A percentile compares a stretch with the other conserved stretches of the same genome.
Conservation (phyloP, 1,140 invertebrate genomes). For the Drosophila jambulina region DNA sequence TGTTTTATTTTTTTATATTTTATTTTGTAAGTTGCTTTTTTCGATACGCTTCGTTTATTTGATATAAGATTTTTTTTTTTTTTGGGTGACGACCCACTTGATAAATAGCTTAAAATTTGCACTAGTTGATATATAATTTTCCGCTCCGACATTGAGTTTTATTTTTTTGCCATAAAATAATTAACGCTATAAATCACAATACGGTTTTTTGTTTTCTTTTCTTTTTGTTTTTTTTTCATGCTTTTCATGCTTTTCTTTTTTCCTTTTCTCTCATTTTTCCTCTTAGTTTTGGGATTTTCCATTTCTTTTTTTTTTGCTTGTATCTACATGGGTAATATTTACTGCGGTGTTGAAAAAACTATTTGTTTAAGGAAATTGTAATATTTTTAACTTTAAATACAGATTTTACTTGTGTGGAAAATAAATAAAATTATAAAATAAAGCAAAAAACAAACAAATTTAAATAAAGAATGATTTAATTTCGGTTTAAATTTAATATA, state of each 20-base stretch:
- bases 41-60: slow-evolving; percentile 77
- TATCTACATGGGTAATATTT: slow-evolving; percentile 14
- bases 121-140: slow-evolving; percentile 64
- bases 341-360: not conserved
- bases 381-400: not conserved
- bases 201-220: slow-evolving; percentile 66
- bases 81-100: slow-evolving; percentile 1
- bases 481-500: too few relatives aligned
- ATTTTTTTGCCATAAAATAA: slow-evolving; percentile 71
- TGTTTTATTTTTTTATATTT: too few relatives aligned
- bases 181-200: slow-evolving; percentile 85
- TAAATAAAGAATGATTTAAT: not conserved
- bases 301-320: slow-evolving; percentile 9
- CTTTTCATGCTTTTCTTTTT: slow-evolving; percentile 42
- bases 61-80: slow-evolving; percentile 55
- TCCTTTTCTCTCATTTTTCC: slow-evolving; percentile 19
- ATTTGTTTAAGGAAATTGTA: not conserved
- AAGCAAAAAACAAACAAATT: not conserved
- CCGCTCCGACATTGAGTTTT: slow-evolving; percentile 23
- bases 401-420: not conserved
- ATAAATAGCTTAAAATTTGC: slow-evolving; percentile 65
- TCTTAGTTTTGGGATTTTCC: slow-evolving; percentile 38
- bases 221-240: slow-evolving; percentile 30
- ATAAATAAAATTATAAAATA: not conserved
- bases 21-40: slow-evolving; percentile 14